These are phyloP conservation scores for Vespertilio murinus DNA, from an alignment of 2,797 vertebrate genomes.

Conservation along the genomic window DNA sequence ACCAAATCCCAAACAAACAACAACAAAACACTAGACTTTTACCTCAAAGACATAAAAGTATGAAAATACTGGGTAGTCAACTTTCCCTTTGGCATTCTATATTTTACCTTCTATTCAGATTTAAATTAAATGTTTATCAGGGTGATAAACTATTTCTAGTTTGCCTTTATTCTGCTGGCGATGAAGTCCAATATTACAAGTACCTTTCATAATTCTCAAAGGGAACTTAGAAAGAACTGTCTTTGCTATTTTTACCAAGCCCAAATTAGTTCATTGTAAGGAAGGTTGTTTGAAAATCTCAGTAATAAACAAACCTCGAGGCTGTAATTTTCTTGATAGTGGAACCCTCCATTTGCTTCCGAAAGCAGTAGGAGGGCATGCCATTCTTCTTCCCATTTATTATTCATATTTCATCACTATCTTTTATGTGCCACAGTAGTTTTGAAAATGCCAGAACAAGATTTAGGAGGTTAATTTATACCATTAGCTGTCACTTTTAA, in stretches of 20 bases:
- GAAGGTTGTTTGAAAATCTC: slow-evolving; percentile 74
- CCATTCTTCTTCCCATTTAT: slow-evolving; percentile 5
- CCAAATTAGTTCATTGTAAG: slow-evolving; percentile 68
- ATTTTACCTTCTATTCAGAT: background rate
- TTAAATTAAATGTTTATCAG: background rate
- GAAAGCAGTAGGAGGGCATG: background rate
- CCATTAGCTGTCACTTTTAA: slow-evolving; percentile 41
- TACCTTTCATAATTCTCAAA: slow-evolving; percentile 59
- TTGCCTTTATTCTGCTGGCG: background rate
- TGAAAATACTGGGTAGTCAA: background rate
- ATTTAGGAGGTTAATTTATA: slow-evolving; percentile 60
- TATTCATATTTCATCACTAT: slow-evolving; percentile 46
- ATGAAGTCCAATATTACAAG: background rate
- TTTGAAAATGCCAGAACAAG: slow-evolving; percentile 46
- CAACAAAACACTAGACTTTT: background rate
- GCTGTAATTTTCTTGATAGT: slow-evolving; percentile 70
- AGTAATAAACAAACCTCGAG: slow-evolving; percentile 64
- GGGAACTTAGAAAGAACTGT: slow-evolving; percentile 42
- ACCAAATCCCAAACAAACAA: slow-evolving; percentile 42
- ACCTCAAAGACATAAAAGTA: background rate
- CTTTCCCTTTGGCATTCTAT: background rate
- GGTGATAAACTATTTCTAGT: background rate
- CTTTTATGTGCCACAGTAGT: slow-evolving; percentile 25
- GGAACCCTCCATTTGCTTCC: slow-evolving; percentile 67
- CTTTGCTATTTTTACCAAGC: slow-evolving; percentile 47